Percentiles rank a stretch among this genome's conserved stretches.
phyloP scores from a whole-genome alignment of 2,797 vertebrate genomes.

The Zalophus californianus region DNA sequence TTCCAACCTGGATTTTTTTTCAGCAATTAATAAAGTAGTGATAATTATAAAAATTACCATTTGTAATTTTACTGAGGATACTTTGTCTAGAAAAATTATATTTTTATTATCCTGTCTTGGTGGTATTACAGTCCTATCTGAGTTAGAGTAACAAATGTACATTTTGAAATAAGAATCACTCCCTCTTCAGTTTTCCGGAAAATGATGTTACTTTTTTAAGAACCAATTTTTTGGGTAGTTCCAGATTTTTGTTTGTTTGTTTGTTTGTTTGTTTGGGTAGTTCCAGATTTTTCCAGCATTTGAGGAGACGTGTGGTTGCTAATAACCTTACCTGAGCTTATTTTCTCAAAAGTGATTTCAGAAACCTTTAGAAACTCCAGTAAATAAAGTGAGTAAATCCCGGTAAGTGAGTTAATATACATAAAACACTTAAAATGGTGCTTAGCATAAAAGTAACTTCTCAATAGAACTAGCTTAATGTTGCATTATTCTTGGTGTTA shows the following conservation, averaged over 20 bases:
- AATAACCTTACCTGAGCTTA: neutral
- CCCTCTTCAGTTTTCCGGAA: neutral
- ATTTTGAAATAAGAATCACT: neutral
- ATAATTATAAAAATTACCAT: neutral
- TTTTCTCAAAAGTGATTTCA: conserved; percentile 29
- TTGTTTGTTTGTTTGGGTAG: neutral
- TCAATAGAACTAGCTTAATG: neutral
- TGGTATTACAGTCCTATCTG: neutral
- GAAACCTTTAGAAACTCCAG: neutral
- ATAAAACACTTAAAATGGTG: neutral
- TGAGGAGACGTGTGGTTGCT: neutral
- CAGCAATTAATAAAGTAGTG: neutral
- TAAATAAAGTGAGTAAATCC: neutral
- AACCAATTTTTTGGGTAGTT: neutral
- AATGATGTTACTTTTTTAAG: conserved; percentile 25
- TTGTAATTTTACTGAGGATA: conserved; percentile 19
- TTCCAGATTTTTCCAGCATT: neutral
- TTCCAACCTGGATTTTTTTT: conserved; percentile 23
- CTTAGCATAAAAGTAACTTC: neutral
- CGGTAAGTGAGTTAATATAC: neutral
- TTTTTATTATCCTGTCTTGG: neutral
- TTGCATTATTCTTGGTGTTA: neutral
- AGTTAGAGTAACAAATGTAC: neutral
- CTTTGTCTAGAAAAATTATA: conserved; percentile 18
- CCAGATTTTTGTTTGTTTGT: neutral